A percentile compares a stretch with the other conserved stretches of the same genome.
Evolutionary conservation across 2,797 vertebrate species (phyloP).

Genomic region (Rousettus madagascariensis): DNA sequence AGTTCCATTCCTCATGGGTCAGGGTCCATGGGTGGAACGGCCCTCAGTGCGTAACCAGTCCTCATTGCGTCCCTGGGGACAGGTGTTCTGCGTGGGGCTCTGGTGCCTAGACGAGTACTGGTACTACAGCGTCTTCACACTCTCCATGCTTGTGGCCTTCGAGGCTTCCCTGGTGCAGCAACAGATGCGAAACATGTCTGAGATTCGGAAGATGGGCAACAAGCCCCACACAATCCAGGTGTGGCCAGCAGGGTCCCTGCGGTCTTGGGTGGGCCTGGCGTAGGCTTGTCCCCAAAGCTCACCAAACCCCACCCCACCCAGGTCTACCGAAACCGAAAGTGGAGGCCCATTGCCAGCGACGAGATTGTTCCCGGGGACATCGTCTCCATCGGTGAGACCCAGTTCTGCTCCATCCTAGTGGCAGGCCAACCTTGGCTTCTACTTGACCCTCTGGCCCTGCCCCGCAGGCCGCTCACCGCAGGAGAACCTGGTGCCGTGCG

Average conservation of each 20-base stretch:
- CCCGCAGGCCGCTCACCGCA: slow-evolving; percentile 93
- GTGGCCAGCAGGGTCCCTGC: not conserved
- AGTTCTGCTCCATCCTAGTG: rapidly evolving
- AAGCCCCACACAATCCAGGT: slow-evolving; percentile 97
- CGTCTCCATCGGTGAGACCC: slow-evolving; percentile 92
- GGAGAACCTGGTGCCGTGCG: slow-evolving; percentile 96
- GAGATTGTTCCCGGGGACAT: slow-evolving; percentile 96
- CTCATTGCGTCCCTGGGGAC: not conserved
- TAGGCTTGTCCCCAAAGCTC: rapidly evolving
- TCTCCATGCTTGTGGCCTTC: slow-evolving; percentile 98
- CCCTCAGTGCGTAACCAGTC: rapidly evolving
- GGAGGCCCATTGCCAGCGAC: slow-evolving; percentile 95
- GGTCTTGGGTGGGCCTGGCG: rapidly evolving
- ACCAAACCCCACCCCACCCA: slow-evolving; percentile 53
- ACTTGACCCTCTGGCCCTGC: rapidly evolving
- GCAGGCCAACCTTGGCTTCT: not conserved
- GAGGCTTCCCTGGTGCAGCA: slow-evolving; percentile 98
- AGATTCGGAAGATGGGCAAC: slow-evolving; percentile 98
- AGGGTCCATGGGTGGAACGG: not conserved
- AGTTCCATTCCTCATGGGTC: not conserved
- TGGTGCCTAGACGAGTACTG: slow-evolving; percentile 99
- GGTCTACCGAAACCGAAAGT: slow-evolving; percentile 98
- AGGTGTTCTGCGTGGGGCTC: slow-evolving; percentile 97
- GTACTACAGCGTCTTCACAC: slow-evolving; percentile 99
- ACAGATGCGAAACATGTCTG: slow-evolving; percentile 97